A percentile compares a stretch with the other conserved stretches of the same genome.
Conservation (phyloP, 2,888 invertebrate species). For the Emmelina monodactyla region DNA sequence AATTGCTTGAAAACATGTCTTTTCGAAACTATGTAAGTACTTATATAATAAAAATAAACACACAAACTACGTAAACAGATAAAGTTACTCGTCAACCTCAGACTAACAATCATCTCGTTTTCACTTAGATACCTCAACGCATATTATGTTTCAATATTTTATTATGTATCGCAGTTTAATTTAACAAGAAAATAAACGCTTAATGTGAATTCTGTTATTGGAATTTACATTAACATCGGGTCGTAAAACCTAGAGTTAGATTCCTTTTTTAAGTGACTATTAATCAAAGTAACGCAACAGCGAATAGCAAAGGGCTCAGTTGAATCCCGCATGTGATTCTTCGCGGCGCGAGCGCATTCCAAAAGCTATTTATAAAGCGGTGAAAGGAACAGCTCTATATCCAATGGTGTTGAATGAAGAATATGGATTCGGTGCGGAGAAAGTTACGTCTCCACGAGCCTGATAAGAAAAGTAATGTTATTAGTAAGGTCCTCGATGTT, state of each 20-base stretch:
- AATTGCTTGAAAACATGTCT: constrained; percentile 37
- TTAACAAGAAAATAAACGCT: not conserved
- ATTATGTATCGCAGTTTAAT: too few species aligned
- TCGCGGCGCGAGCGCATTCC: constrained; percentile 29
- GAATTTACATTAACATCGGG: constrained; percentile 1
- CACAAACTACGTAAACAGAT: too few species aligned
- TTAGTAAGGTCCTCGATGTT: too few species aligned
- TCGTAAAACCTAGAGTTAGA: constrained; percentile 12
- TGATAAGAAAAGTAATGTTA: too few species aligned
- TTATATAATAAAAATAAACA: too few species aligned
- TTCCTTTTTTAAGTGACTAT: constrained; percentile 24
- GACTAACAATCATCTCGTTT: too few species aligned
- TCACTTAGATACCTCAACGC: not conserved
- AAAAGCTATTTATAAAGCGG: constrained; percentile 45
- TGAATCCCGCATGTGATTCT: constrained; percentile 32
- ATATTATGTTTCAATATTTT: not conserved
- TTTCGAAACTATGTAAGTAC: constrained; percentile 55
- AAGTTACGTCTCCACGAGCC: not conserved
- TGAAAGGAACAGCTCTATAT: constrained; percentile 37
- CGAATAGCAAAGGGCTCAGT: constrained; percentile 32
- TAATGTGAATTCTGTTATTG: not conserved
- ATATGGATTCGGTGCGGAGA: constrained; percentile 23
- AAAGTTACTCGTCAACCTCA: too few species aligned
- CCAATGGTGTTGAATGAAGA: constrained; percentile 38
- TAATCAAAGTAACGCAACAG: constrained; percentile 28